These are phyloP conservation scores for Cyanocitta stelleri DNA, from an alignment of 2,113 vertebrate species.

Conservation along the genomic window DNA sequence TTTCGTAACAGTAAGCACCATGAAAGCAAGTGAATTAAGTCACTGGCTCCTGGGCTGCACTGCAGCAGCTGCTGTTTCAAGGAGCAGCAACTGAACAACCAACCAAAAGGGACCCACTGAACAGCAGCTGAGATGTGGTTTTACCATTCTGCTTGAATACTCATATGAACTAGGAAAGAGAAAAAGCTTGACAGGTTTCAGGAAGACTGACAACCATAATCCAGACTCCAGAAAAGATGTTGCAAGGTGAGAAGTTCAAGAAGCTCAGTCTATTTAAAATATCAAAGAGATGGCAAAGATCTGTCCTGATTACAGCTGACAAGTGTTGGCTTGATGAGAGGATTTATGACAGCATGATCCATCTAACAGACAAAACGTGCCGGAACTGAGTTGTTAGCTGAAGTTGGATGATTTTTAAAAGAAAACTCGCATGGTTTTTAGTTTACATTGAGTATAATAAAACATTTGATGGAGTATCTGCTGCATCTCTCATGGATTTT, in stretches of 20 bases:
- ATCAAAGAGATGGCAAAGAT: conserved; percentile 11
- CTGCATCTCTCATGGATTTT: conserved; percentile 10
- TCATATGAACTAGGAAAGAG: neutral
- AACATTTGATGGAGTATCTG: conserved; percentile 16
- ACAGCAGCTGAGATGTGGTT: neutral
- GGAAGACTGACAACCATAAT: neutral
- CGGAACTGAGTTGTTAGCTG: neutral
- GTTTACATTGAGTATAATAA: neutral
- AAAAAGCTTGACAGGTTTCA: neutral
- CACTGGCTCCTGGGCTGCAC: neutral
- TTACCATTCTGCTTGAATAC: neutral
- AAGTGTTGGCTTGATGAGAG: neutral
- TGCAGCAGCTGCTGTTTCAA: neutral
- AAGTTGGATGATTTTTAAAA: neutral
- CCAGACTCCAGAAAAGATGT: neutral
- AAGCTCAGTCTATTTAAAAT: neutral
- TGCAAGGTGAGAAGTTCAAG: neutral
- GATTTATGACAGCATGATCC: conserved; percentile 40
- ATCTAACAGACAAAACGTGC: neutral
- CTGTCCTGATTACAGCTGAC: neutral
- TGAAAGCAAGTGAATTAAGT: neutral
- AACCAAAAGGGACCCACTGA: neutral
- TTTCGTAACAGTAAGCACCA: neutral
- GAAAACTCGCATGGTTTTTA: neutral
- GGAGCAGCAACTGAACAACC: neutral